Evolutionary conservation across 2,113 vertebrate genomes (phyloP), one percentile per base, ranked within the genome.

Genomic region (Alaudala cheleensis): DNA sequence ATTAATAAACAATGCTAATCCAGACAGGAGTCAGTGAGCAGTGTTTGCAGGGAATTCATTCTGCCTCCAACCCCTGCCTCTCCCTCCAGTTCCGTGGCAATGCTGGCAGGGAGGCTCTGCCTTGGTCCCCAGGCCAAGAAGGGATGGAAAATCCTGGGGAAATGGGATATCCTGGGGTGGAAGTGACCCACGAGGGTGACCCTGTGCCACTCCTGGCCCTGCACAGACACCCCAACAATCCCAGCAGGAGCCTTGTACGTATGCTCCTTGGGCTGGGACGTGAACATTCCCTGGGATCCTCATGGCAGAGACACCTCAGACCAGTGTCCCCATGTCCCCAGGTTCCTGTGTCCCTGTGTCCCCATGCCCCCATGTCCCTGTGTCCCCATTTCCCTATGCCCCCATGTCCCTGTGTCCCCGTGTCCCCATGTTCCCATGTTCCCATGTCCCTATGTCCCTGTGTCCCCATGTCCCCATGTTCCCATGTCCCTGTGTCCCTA

Each of bases 1-100:
- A 95, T 96, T 93, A 96, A 91, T 74, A 92, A 91, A 88, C 56
- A 81, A 44, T 5, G 4, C 53, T 47, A 81, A 74, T 24, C 33
- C 39, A n/a, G 21, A 71, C 50, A 1, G 25, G 61, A 76, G 77
- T 24, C 81, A 51, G 77, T 6, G 69, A 86, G 51, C 76, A 33
- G 53, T 0, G 1, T 42, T 80, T 16, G 3, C n/a, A 34, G 70
- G 17, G 74, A 61, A 81, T 73, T 51, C 17, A 61, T 65, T 64
- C 90, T 50, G 56, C n/a, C 83, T 22, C 34, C 4, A 2, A 0
- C 7, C 29, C 34, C 17, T n/a, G 40, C 39, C 37, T 62, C 47
- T 37, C 17, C 33, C 39, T 72, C 81, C 39, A 37, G 0, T 8
- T 23, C 45, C 6, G 0, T 2, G 12, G 1, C 1, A 86, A 53